phyloP scores from a whole-genome alignment of 2,888 invertebrate genomes.

The Smittia sp. region DNA sequence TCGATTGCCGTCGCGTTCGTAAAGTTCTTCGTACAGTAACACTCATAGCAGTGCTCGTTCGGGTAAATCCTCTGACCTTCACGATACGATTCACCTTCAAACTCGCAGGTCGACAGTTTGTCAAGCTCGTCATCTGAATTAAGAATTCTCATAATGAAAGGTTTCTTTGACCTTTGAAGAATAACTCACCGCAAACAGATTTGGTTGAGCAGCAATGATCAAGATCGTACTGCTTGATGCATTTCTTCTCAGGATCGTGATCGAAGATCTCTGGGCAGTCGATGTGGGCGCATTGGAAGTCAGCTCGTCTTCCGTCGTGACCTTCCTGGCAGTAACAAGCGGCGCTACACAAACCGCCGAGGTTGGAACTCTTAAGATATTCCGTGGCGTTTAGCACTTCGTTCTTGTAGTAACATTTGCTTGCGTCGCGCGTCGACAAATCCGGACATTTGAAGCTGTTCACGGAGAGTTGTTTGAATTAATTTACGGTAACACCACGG shows the following conservation, averaged over 20 bases:
- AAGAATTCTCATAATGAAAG: neutral
- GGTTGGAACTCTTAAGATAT: neutral
- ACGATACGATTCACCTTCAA: constrained; percentile 42
- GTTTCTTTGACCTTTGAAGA: neutral
- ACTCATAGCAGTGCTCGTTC: constrained; percentile 38
- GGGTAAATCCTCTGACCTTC: constrained; percentile 44
- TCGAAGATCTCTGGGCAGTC: constrained; percentile 24
- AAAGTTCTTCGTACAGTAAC: constrained; percentile 42
- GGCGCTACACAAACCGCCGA: constrained; percentile 5
- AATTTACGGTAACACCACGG: neutral
- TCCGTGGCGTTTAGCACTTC: neutral
- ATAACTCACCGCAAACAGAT: constrained; percentile 26
- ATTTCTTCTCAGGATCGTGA: neutral
- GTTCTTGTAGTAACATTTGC: constrained; percentile 28
- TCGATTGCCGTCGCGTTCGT: constrained; percentile 40
- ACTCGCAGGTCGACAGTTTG: constrained; percentile 43
- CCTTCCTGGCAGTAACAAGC: constrained; percentile 21
- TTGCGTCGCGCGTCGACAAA: neutral
- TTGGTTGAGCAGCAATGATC: constrained; percentile 19
- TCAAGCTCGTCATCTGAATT: constrained; percentile 15
- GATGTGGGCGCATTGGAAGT: constrained; percentile 29
- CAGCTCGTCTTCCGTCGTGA: neutral
- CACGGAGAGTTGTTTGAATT: neutral
- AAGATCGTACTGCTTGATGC: constrained; percentile 20
- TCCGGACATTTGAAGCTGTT: constrained; percentile 30